Evolutionary conservation across 2,797 vertebrate genomes (phyloP).

Genomic region (Coregonus suidteri): DNA sequence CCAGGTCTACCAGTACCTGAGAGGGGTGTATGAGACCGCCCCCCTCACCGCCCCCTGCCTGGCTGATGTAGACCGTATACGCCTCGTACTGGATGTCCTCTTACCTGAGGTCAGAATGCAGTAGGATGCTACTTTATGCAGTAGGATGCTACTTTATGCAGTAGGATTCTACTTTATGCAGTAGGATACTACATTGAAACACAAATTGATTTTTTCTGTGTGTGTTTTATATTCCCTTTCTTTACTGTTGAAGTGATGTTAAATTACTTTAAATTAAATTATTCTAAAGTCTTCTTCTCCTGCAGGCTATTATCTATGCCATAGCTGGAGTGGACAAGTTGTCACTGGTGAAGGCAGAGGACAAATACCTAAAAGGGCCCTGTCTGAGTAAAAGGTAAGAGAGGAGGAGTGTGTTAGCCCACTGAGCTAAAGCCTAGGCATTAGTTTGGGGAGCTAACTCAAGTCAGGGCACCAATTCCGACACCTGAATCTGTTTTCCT

Average conservation of each 20-base stretch:
- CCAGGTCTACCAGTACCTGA: slow-evolving; percentile 83
- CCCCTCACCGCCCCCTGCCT: slow-evolving; percentile 48
- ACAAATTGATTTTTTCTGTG: background rate
- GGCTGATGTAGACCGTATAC: slow-evolving; percentile 72
- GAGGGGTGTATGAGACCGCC: slow-evolving; percentile 69
- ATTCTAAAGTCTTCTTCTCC: slow-evolving; percentile 11
- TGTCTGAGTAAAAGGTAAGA: slow-evolving; percentile 85
- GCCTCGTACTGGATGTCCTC: slow-evolving; percentile 88
- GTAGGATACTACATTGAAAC: background rate
- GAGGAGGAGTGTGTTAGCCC: background rate
- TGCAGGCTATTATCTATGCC: slow-evolving; percentile 88
- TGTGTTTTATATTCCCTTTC: background rate
- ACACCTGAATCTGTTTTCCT: background rate
- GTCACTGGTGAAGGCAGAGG: slow-evolving; percentile 85
- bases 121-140: background rate
- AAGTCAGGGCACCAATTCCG: background rate
- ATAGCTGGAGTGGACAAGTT: slow-evolving; percentile 88
- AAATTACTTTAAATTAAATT: background rate
- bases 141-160: too few relatives aligned
- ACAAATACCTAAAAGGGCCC: slow-evolving; percentile 87
- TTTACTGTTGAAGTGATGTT: too few relatives aligned
- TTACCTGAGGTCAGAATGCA: slow-evolving; percentile 84
- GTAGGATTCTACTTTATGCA: too few relatives aligned
- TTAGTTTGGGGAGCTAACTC: background rate
- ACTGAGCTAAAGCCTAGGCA: background rate